Evolutionary conservation across 2,888 invertebrate species (phyloP).

Genomic region (Meiosimyza platycephala): DNA sequence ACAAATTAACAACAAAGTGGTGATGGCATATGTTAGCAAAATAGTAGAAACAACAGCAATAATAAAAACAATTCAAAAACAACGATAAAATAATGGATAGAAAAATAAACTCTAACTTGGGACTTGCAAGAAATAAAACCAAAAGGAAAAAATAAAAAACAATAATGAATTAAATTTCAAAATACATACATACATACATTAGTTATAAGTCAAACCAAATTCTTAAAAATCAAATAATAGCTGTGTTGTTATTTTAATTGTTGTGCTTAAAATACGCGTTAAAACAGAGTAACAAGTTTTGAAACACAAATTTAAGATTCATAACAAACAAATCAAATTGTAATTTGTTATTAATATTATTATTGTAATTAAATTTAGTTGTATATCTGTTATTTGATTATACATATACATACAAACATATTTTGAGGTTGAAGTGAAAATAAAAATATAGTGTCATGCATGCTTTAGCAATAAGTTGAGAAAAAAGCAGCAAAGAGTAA

Average conservation of each 20-base stretch:
- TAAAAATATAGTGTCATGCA: background rate
- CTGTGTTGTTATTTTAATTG: slow-evolving; percentile 34
- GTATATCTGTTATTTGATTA: background rate
- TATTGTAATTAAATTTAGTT: background rate
- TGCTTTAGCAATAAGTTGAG: no score
- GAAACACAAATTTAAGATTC: background rate
- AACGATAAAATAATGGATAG: slow-evolving; percentile 1
- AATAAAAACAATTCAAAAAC: slow-evolving; percentile 1
- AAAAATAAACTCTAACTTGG: background rate
- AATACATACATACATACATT: no score
- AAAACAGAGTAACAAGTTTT: background rate
- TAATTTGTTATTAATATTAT: no score
- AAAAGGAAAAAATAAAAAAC: background rate
- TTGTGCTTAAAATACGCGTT: slow-evolving; percentile 18
- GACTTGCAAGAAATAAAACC: background rate
- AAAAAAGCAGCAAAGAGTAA: background rate
- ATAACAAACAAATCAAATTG: no score
- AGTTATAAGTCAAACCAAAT: no score
- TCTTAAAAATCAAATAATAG: slow-evolving; percentile 17
- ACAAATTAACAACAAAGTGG: slow-evolving; percentile 5
- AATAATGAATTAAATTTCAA: slow-evolving; percentile 5
- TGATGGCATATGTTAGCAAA: no score
- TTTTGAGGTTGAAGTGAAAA: background rate
- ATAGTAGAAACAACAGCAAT: background rate
- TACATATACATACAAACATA: slow-evolving; percentile 1